These are phyloP conservation scores for Lepilemur ruficaudatus DNA, from an alignment of 2,797 vertebrate species.

Conservation along the genomic window DNA sequence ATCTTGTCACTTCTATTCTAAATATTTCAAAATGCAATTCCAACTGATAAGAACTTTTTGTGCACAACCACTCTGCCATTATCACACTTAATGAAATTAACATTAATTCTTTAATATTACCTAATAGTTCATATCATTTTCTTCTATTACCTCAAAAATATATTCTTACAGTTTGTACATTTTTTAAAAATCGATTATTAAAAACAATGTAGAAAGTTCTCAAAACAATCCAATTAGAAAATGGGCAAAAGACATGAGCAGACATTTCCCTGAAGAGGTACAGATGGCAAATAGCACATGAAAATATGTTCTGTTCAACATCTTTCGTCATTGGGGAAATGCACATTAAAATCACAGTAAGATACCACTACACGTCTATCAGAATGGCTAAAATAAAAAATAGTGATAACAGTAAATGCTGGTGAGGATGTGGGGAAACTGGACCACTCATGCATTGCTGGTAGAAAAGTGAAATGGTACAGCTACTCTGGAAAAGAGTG, in stretches of 20 bases:
- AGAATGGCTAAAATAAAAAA: background rate
- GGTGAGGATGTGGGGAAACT: background rate
- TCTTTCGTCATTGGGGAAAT: background rate
- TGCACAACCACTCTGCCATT: background rate
- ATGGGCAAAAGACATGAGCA: background rate
- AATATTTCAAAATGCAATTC: background rate
- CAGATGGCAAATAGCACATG: background rate
- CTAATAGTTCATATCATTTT: background rate
- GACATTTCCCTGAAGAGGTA: background rate
- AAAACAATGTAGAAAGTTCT: background rate
- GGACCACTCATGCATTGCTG: background rate
- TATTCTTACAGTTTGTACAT: background rate
- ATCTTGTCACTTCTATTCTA: background rate
- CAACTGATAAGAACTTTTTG: background rate
- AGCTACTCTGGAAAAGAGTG: background rate
- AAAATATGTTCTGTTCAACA: background rate
- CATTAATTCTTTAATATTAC: background rate
- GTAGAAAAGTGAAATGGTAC: background rate
- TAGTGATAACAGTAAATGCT: background rate
- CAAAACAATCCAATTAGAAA: background rate
- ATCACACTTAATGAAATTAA: background rate
- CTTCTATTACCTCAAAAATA: background rate
- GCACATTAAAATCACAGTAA: background rate
- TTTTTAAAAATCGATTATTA: background rate
- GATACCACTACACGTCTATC: background rate